Conservation (phyloP, 2,113 vertebrate genomes). For the Erythrolamprus reginae region DNA sequence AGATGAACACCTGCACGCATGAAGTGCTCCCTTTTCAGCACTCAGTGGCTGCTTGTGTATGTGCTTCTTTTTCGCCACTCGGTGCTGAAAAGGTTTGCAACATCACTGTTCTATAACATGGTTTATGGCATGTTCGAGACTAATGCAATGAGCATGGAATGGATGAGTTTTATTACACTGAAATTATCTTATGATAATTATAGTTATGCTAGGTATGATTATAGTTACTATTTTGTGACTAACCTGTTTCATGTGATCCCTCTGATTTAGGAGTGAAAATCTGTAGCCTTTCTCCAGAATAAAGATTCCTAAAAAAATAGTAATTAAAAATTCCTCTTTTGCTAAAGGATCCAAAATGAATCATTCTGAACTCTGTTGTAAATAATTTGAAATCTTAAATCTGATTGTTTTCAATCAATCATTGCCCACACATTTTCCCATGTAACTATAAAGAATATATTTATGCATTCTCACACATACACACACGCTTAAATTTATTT, state of each 20-base stretch:
- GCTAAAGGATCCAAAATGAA: background rate
- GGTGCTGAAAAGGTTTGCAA: too few species aligned
- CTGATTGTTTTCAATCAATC: background rate
- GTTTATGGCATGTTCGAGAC: background rate
- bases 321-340: background rate
- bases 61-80: too few species aligned
- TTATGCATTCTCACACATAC: background rate
- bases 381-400: background rate
- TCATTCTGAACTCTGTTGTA: background rate
- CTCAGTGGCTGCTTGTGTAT: too few species aligned
- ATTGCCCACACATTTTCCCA: background rate
- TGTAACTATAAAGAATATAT: background rate
- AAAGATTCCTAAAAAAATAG: slow-evolving; percentile 57
- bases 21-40: too few species aligned
- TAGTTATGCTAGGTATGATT: background rate
- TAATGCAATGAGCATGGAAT: background rate
- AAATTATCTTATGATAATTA: background rate
- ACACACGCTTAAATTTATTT: background rate
- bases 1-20: too few species aligned
- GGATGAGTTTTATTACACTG: background rate
- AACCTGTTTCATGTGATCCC: slow-evolving; percentile 63
- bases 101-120: background rate
- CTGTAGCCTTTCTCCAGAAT: slow-evolving; percentile 74
- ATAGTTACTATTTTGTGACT: slow-evolving; percentile 45
- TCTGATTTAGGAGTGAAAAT: slow-evolving; percentile 74